Conservation (phyloP, 2,797 vertebrate species). For the Tarsius wallacei region DNA sequence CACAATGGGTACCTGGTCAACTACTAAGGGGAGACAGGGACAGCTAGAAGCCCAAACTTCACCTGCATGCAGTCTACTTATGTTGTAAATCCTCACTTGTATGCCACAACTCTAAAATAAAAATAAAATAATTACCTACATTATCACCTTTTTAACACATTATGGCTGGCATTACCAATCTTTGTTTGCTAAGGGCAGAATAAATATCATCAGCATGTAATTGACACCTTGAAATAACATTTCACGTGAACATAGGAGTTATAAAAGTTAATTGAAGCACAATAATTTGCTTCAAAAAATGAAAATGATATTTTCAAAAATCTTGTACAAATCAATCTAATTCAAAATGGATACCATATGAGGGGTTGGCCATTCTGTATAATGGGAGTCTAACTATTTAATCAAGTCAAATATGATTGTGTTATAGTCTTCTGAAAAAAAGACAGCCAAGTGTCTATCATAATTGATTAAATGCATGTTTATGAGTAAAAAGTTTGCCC, state of each 20-base stretch:
- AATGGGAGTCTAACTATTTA: conserved; percentile 74
- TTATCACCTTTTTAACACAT: conserved; percentile 73
- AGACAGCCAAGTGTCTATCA: conserved; percentile 55
- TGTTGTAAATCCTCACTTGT: no score
- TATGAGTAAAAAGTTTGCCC: not conserved
- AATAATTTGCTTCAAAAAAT: conserved; percentile 75
- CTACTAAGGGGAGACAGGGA: no score
- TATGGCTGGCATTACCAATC: conserved; percentile 38
- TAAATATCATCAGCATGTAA: conserved; percentile 65
- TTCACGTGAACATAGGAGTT: conserved; percentile 83
- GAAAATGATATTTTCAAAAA: conserved; percentile 79
- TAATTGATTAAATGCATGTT: conserved; percentile 7
- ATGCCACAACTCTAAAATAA: no score
- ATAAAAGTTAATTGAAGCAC: conserved; percentile 83
- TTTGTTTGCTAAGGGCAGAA: conserved; percentile 73
- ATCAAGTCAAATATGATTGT: conserved; percentile 79
- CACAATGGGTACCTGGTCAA: no score
- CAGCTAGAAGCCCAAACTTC: no score
- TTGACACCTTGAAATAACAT: conserved; percentile 80
- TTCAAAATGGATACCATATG: conserved; percentile 80
- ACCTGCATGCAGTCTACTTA: no score
- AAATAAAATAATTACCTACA: not conserved
- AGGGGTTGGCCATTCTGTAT: conserved; percentile 71
- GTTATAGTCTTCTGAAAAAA: not conserved
- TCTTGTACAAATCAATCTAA: conserved; percentile 83